A percentile compares a stretch with the other conserved stretches of the same genome.
Conservation (phyloP, 2,113 vertebrate genomes). For the Murina feae region DNA sequence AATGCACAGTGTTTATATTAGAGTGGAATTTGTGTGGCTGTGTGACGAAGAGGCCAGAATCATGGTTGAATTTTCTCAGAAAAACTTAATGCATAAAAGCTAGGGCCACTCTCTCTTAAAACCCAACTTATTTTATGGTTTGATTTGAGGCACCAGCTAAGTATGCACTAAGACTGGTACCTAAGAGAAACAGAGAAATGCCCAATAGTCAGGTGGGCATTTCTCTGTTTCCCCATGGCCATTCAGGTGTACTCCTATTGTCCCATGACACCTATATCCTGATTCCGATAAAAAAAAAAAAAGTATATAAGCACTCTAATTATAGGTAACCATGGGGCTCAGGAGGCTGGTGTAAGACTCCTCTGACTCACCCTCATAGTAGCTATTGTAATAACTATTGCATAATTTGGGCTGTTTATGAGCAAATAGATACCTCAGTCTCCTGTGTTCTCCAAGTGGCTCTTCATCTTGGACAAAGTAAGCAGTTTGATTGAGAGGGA, state of each 20-base stretch:
- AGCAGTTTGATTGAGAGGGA: neutral
- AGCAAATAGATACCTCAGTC: neutral
- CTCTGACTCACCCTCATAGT: neutral
- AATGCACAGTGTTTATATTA: slow-evolving; percentile 62
- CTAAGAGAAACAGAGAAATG: too few species aligned
- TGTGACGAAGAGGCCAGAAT: slow-evolving; percentile 61
- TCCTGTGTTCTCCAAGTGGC: neutral
- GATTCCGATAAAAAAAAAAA: neutral
- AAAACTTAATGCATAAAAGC: slow-evolving; percentile 20
- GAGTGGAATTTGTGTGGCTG: slow-evolving; percentile 18
- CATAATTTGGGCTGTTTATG: neutral
- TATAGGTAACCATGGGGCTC: neutral
- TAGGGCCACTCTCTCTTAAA: neutral
- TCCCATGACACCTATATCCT: neutral
- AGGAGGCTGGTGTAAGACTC: neutral
- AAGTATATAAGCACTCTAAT: neutral
- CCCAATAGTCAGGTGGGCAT: neutral
- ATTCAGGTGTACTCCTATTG: neutral
- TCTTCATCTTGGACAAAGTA: neutral
- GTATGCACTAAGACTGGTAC: neutral
- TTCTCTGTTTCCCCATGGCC: neutral
- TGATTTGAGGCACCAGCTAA: neutral
- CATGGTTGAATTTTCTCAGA: slow-evolving; percentile 31
- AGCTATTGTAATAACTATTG: neutral
- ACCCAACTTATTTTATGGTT: neutral